Conservation (phyloP, 1,140 invertebrate genomes). For the Ceratina australensis region DNA sequence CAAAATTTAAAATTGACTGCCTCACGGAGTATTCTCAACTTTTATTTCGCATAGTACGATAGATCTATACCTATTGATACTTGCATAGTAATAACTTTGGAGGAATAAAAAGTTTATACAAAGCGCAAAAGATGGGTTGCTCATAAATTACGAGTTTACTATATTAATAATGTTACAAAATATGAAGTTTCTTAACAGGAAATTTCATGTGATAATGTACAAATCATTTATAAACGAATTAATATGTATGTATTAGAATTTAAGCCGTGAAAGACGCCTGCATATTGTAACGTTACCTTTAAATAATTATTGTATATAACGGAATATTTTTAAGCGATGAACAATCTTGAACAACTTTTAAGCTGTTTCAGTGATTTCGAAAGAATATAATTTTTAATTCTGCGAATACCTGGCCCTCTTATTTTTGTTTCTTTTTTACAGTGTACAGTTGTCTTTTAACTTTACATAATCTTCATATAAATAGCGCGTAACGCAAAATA, state of each 20-base stretch:
- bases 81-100: conserved; percentile 31
- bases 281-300: conserved; percentile 50
- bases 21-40: background rate
- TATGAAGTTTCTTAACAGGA: conserved; percentile 67
- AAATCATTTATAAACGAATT: conserved; percentile 65
- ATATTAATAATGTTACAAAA: conserved; percentile 60
- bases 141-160: conserved; percentile 60
- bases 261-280: conserved; percentile 62
- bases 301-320: conserved; percentile 44
- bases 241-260: conserved; percentile 53
- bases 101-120: conserved; percentile 12
- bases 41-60: background rate
- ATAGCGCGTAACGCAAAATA: conserved; percentile 56
- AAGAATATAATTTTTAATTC: conserved; percentile 16
- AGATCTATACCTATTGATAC: conserved; percentile 20
- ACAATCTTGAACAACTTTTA: conserved; percentile 14
- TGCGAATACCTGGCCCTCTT: conserved; percentile 8
- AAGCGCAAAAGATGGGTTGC: conserved; percentile 35
- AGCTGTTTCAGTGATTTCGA: conserved; percentile 9
- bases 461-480: conserved; percentile 62
- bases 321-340: background rate
- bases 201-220: conserved; percentile 73
- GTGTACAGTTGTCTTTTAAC: conserved; percentile 54
- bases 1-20: background rate
- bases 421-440: conserved; percentile 27